Evolutionary conservation across 2,888 invertebrate genomes (phyloP).

Genomic region (Aromia moschata): DNA sequence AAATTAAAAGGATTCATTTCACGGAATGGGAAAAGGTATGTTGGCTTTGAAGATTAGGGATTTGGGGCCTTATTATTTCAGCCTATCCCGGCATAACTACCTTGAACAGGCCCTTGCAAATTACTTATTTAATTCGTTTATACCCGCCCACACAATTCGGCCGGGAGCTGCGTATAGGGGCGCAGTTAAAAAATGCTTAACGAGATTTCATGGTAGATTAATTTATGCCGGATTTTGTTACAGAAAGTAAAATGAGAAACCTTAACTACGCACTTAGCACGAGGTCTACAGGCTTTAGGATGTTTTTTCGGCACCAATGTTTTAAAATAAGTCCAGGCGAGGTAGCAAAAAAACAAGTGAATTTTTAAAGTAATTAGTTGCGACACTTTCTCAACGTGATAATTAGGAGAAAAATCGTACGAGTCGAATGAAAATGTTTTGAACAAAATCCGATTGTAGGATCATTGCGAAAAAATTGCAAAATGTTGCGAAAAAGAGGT

Average conservation of each 20-base stretch:
- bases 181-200: conserved; percentile 18
- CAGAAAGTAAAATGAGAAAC: conserved; percentile 12
- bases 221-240: conserved; percentile 8
- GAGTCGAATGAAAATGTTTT: too few relatives aligned
- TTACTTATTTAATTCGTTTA: conserved; percentile 26
- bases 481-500: too few relatives aligned
- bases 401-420: too few relatives aligned
- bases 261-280: conserved; percentile 2
- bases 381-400: too few relatives aligned
- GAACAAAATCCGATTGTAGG: too few relatives aligned
- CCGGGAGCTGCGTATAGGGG: conserved; percentile 3
- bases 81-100: conserved; percentile 16
- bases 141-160: conserved; percentile 12
- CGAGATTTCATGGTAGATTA: conserved; percentile 11
- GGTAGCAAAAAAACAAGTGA: too few relatives aligned
- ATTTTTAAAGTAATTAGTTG: too few relatives aligned
- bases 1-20: conserved; percentile 22
- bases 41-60: conserved; percentile 23
- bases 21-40: conserved; percentile 21
- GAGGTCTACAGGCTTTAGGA: too few relatives aligned
- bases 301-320: too few relatives aligned
- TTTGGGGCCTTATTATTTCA: conserved; percentile 22
- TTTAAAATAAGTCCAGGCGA: too few relatives aligned
- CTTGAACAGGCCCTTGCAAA: conserved; percentile 19
- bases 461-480: too few relatives aligned